Conservation (phyloP, 2,113 vertebrate genomes). For the Rynchops niger region DNA sequence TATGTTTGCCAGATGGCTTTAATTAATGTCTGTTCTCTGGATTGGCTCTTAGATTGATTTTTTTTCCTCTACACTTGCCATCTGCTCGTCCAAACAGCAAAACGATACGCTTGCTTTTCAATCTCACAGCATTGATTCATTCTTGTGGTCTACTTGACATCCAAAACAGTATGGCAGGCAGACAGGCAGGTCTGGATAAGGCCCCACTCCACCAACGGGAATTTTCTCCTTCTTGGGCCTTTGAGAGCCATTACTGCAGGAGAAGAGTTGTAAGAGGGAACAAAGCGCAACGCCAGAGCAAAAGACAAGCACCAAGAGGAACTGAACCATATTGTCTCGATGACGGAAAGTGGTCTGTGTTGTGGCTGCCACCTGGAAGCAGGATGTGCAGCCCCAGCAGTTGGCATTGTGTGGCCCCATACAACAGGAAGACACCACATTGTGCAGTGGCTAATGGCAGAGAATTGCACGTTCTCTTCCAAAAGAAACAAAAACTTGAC, state of each 20-base stretch:
- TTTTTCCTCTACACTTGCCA: constrained; percentile 44
- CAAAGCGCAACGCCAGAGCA: not conserved
- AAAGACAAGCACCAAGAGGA: not conserved
- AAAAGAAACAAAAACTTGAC: not conserved
- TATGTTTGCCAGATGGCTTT: constrained; percentile 37
- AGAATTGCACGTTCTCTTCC: not conserved
- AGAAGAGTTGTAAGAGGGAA: not conserved
- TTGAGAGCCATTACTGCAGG: accelerated
- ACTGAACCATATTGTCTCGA: not conserved
- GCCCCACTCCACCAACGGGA: not conserved
- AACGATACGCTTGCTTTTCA: constrained; percentile 20
- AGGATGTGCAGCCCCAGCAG: not conserved
- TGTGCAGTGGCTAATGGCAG: not conserved
- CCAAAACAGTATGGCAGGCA: not conserved
- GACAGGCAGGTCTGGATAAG: not conserved
- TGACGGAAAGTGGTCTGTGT: not conserved
- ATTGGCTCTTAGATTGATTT: constrained; percentile 12
- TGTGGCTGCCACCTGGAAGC: not conserved
- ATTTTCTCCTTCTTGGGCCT: not conserved
- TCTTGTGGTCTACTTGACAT: not conserved
- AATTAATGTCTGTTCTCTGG: constrained; percentile 17
- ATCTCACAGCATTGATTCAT: constrained; percentile 14
- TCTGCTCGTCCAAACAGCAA: constrained; percentile 47
- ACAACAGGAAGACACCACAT: not conserved
- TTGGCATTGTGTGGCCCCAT: not conserved